Percentiles rank a stretch among this genome's conserved stretches.
phyloP scores from a whole-genome alignment of 2,113 vertebrate genomes.

The Microtus ochrogaster region DNA sequence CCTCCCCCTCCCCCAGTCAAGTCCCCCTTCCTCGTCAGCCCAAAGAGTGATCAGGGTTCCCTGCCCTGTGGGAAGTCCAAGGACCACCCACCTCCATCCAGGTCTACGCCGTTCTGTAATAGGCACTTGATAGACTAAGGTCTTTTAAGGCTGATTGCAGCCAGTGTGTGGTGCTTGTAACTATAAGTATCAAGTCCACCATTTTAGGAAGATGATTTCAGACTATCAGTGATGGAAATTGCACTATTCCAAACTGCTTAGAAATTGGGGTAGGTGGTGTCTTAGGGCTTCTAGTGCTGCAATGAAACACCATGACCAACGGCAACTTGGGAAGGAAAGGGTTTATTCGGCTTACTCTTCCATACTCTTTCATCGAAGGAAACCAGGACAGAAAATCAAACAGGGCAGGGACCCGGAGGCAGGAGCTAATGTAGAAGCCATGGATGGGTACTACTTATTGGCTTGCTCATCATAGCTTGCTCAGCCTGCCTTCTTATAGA shows the following conservation, averaged over 20 bases:
- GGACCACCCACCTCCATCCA: too few relatives aligned
- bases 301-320: neutral
- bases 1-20: too few relatives aligned
- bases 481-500: neutral
- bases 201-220: slow-evolving; percentile 16
- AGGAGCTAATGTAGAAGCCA: too few relatives aligned
- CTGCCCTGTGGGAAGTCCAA: too few relatives aligned
- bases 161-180: neutral
- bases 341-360: neutral
- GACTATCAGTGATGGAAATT: neutral
- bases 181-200: neutral
- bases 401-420: too few relatives aligned
- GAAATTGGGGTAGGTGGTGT: too few relatives aligned
- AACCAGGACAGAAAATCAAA: neutral
- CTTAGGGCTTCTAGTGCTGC: neutral
- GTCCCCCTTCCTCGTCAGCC: too few relatives aligned
- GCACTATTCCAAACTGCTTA: neutral
- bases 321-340: neutral
- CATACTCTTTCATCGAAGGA: neutral
- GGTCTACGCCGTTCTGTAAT: neutral
- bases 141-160: slow-evolving; percentile 26
- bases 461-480: neutral
- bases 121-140: neutral
- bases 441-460: neutral
- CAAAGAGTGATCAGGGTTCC: too few relatives aligned